Percentiles rank a stretch among this genome's conserved stretches.
phyloP scores from a whole-genome alignment of 2,797 vertebrate species.

The Hydrolagus colliei region DNA sequence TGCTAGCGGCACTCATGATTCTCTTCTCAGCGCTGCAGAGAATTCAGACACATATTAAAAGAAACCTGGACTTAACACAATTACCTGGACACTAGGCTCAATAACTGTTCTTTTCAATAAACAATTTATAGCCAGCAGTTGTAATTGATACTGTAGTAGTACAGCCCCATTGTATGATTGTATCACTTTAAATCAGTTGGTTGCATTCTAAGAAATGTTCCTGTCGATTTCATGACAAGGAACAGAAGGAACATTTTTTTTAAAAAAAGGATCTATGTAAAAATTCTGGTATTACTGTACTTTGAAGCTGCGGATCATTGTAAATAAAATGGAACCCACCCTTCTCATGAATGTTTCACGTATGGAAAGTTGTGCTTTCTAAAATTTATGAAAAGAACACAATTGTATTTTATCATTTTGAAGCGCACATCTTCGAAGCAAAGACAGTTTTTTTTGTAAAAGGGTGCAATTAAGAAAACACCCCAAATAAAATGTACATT shows the following conservation, averaged over 20 bases:
- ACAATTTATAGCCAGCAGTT: neutral
- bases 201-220: neutral
- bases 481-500: no score
- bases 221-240: neutral
- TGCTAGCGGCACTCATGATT: slow-evolving; percentile 86
- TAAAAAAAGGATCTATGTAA: no score
- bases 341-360: no score
- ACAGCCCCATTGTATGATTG: neutral
- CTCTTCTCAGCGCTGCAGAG: slow-evolving; percentile 80
- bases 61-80: neutral
- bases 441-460: neutral
- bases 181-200: neutral
- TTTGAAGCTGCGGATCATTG: neutral
- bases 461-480: neutral
- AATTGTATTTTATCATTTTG: neutral
- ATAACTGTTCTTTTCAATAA: neutral
- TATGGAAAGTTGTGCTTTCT: no score
- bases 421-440: neutral
- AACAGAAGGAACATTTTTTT: no score
- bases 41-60: slow-evolving; percentile 39
- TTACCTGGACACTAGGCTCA: neutral
- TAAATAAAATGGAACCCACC: no score
- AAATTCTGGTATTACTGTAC: neutral
- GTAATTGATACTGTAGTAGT: neutral
- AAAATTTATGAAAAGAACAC: no score